These are phyloP conservation scores for Peromyscus leucopus DNA, from an alignment of 2,113 vertebrate genomes.

Conservation along the genomic window DNA sequence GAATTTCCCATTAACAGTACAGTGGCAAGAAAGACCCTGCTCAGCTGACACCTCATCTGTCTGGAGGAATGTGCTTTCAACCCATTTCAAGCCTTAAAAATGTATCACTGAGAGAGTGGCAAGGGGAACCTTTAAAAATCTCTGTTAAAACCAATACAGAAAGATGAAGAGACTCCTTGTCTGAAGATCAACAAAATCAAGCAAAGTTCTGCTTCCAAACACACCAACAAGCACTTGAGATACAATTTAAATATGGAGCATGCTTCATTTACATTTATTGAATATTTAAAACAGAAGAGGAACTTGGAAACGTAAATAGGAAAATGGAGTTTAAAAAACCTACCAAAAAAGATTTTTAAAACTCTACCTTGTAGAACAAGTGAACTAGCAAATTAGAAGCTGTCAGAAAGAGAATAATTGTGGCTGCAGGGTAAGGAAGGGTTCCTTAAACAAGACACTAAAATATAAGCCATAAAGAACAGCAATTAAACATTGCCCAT, in stretches of 20 bases:
- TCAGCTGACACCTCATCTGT: background rate
- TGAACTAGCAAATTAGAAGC: conserved; percentile 30
- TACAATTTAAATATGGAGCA: background rate
- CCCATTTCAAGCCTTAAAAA: background rate
- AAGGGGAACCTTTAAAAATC: background rate
- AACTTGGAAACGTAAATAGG: conserved; percentile 26
- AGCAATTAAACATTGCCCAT: conserved; percentile 11
- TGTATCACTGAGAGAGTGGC: background rate
- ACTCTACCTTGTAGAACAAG: conserved; percentile 21
- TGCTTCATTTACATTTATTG: conserved; percentile 34
- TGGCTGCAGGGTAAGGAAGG: background rate
- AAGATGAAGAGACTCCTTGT: background rate
- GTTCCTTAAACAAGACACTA: conserved; percentile 24
- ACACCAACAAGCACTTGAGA: conserved; percentile 11
- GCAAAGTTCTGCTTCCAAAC: background rate
- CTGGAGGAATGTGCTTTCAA: conserved; percentile 2
- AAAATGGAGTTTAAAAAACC: background rate
- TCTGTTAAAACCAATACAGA: background rate
- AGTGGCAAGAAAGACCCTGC: background rate
- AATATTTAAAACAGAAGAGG: conserved; percentile 25
- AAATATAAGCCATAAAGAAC: background rate
- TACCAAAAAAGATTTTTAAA: background rate
- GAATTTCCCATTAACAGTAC: background rate
- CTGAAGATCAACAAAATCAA: conserved; percentile 4
- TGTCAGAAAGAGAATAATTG: background rate